Evolutionary conservation across 2,888 invertebrate species (phyloP).

Genomic region (Apodemia duryi): DNA sequence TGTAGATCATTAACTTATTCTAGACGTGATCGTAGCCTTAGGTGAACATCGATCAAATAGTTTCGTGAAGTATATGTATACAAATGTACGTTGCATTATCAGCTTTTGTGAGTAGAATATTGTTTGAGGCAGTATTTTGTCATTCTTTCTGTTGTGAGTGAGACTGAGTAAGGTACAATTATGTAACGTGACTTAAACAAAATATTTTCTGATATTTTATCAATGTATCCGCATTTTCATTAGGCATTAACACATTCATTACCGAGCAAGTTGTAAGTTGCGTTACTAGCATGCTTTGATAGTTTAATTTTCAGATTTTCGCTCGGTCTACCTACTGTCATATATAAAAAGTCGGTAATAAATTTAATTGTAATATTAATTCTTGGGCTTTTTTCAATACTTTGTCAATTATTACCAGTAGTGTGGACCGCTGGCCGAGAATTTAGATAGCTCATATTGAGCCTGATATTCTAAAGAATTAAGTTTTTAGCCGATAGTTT

Average conservation of each 20-base stretch:
- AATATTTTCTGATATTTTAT: slow-evolving; percentile 63
- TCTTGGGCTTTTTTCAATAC: slow-evolving; percentile 57
- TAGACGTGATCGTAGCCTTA: slow-evolving; percentile 68
- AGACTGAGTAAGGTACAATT: slow-evolving; percentile 74
- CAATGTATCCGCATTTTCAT: slow-evolving; percentile 37
- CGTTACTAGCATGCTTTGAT: slow-evolving; percentile 70
- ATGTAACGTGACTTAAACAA: slow-evolving; percentile 49
- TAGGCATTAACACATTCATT: slow-evolving; percentile 40
- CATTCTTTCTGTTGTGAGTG: slow-evolving; percentile 70
- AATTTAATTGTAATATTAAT: slow-evolving; percentile 41
- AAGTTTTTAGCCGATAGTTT: slow-evolving; percentile 61
- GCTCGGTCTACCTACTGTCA: slow-evolving; percentile 76
- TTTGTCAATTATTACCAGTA: slow-evolving; percentile 59
- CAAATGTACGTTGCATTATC: slow-evolving; percentile 48
- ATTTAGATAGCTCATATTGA: slow-evolving; percentile 76
- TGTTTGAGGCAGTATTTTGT: slow-evolving; percentile 73
- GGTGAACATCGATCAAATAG: slow-evolving; percentile 71
- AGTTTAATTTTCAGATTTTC: slow-evolving; percentile 75
- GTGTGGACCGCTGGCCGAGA: slow-evolving; percentile 64
- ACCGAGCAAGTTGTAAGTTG: slow-evolving; percentile 60
- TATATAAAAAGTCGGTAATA: slow-evolving; percentile 52
- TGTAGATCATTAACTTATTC: slow-evolving; percentile 73
- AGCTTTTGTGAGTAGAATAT: slow-evolving; percentile 43
- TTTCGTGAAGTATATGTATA: slow-evolving; percentile 50
- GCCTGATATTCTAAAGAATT: slow-evolving; percentile 67